Conservation (phyloP, 2,888 invertebrate genomes). For the Euproctis similis region DNA sequence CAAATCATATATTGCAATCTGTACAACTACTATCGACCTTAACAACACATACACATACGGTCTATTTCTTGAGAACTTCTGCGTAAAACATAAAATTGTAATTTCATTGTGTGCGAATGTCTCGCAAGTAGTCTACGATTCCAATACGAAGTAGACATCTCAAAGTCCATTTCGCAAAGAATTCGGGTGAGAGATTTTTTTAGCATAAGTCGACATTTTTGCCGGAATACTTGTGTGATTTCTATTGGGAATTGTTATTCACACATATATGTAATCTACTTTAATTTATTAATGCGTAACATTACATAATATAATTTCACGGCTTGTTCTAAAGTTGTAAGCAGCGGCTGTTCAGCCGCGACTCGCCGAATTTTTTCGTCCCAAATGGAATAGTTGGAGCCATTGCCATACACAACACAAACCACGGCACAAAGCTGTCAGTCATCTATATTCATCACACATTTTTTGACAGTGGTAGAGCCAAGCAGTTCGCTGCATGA, state of each 20-base stretch:
- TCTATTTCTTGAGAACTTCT: slow-evolving; percentile 25
- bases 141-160: slow-evolving; percentile 59
- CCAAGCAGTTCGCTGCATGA: too few species aligned
- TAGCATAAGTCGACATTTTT: slow-evolving; percentile 31
- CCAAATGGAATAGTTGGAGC: too few species aligned
- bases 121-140: slow-evolving; percentile 62
- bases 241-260: slow-evolving; percentile 25
- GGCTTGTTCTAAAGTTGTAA: too few species aligned
- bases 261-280: too few species aligned
- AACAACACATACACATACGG: slow-evolving; percentile 32
- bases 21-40: slow-evolving; percentile 23
- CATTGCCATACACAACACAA: too few species aligned
- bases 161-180: slow-evolving; percentile 47
- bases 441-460: too few species aligned
- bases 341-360: too few species aligned
- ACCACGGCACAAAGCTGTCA: too few species aligned
- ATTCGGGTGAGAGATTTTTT: slow-evolving; percentile 41
- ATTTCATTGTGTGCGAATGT: slow-evolving; percentile 49
- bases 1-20: slow-evolving; percentile 30
- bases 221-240: slow-evolving; percentile 23
- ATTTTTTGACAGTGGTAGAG: too few species aligned
- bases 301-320: too few species aligned
- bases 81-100: slow-evolving; percentile 25
- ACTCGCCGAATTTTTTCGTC: too few species aligned
- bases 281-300: too few species aligned